Base-by-base conservation (phyloP, 2,888 invertebrate species). In the Diogma glabrata region DNA sequence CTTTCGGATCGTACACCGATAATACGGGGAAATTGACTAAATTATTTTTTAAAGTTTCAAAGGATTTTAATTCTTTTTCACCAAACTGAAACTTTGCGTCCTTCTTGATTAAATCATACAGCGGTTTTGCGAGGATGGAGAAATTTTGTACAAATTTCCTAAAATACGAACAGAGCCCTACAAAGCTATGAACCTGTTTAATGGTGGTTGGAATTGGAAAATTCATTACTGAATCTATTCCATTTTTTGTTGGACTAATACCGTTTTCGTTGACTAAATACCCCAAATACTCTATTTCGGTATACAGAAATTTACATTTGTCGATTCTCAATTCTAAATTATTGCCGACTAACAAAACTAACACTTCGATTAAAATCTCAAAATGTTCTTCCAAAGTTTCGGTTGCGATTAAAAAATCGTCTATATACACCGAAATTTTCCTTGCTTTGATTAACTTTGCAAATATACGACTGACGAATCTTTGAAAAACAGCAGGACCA, bases 1-100 rank as follows among this genome's bases (percentile, higher is more conserved):
- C 16, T 53, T 54, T 47, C 10, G 57, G 58, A 33, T 60, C 53
- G 50, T 59, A 65, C 2, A 64, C 43, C 2, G 58, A 54, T 9
- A 65, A 52, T n/a, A n/a, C n/a, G n/a, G n/a, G n/a, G n/a, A n/a
- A n/a, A n/a, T n/a, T n/a, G n/a, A n/a, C n/a, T n/a, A n/a, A n/a
- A n/a, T n/a, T n/a, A n/a, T n/a, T n/a, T n/a, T n/a, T n/a, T n/a
- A n/a, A n/a, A n/a, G n/a, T n/a, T n/a, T 56, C 48, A 43, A 58
- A 59, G 1, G 54, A 47, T n/a, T 33, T 10, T 7, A 52, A n/a
- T 30, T 60, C 51, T 8, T 40, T 43, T 40, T 40, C 26, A 0
- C 50, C 52, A 24, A 60, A 58, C 4, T 47, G 23, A 23, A 60
- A 60, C 17, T 33, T 17, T 1, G 20, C 33, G 3, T 56, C 40